A percentile compares a stretch with the other conserved stretches of the same genome.
Conservation (phyloP, 1,140 invertebrate species). For the Apolygus lucorum region DNA sequence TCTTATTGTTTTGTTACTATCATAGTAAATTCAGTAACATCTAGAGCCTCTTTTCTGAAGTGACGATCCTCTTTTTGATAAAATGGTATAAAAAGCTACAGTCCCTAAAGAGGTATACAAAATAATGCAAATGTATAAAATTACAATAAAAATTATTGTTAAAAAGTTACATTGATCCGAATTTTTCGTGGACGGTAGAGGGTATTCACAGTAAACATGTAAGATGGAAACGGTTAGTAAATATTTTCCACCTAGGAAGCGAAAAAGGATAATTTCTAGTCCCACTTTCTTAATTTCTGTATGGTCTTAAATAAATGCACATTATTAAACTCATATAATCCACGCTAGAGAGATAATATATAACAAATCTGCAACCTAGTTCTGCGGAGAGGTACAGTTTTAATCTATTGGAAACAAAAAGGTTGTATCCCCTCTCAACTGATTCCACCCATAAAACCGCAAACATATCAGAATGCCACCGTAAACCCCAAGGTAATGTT, state of each 20-base stretch:
- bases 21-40: not conserved
- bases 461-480: too few species aligned
- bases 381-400: too few species aligned
- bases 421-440: too few species aligned
- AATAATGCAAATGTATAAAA: constrained; percentile 1
- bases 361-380: too few species aligned
- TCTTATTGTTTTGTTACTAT: not conserved
- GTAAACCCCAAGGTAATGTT: too few species aligned
- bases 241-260: not conserved
- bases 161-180: not conserved
- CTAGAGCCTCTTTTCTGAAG: not conserved
- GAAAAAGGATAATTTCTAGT: not conserved
- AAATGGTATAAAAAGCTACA: constrained; percentile 2
- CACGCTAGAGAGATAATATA: too few species aligned
- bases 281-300: not conserved
- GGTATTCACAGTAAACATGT: not conserved
- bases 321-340: not conserved
- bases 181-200: not conserved
- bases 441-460: too few species aligned
- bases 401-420: too few species aligned
- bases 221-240: not conserved
- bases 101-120: not conserved
- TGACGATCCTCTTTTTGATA: not conserved
- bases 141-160: not conserved
- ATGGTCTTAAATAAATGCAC: not conserved